These are phyloP conservation scores for Adineta ricciae DNA, from an alignment of 2,888 invertebrate species.

Conservation along the genomic window DNA sequence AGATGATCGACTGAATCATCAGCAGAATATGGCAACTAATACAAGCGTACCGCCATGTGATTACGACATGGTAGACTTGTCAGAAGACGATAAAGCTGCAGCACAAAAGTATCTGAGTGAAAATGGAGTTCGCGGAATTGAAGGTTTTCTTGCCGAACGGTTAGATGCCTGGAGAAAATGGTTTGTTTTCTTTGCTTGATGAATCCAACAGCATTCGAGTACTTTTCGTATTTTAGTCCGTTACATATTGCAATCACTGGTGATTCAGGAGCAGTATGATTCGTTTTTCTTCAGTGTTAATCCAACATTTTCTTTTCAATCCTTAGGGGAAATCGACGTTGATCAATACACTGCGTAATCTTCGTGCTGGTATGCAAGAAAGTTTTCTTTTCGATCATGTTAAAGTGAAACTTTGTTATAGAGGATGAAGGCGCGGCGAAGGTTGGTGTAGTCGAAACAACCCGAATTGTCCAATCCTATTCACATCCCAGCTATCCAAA, in stretches of 20 bases:
- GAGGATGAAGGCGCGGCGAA: conserved; percentile 14
- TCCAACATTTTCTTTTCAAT: background rate
- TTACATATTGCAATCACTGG: background rate
- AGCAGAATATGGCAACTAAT: background rate
- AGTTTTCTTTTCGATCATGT: no score
- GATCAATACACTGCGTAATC: background rate
- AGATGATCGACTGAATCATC: background rate
- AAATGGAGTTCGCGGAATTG: background rate
- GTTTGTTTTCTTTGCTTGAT: background rate
- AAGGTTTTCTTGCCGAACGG: conserved; percentile 14
- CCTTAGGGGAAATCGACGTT: background rate
- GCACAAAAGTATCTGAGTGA: conserved; percentile 5
- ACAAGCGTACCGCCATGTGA: background rate
- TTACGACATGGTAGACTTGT: background rate
- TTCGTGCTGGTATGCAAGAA: background rate
- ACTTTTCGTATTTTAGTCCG: background rate
- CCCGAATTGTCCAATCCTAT: background rate
- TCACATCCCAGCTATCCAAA: background rate
- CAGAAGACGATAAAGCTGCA: background rate
- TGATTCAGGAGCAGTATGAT: background rate
- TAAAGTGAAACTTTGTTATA: background rate
- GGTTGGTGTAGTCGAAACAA: background rate
- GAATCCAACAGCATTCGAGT: no score
- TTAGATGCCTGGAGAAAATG: conserved; percentile 16
- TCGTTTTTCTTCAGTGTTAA: no score